These are phyloP conservation scores for Cenopis cana DNA, from an alignment of 2,888 invertebrate species.

Conservation along the genomic window DNA sequence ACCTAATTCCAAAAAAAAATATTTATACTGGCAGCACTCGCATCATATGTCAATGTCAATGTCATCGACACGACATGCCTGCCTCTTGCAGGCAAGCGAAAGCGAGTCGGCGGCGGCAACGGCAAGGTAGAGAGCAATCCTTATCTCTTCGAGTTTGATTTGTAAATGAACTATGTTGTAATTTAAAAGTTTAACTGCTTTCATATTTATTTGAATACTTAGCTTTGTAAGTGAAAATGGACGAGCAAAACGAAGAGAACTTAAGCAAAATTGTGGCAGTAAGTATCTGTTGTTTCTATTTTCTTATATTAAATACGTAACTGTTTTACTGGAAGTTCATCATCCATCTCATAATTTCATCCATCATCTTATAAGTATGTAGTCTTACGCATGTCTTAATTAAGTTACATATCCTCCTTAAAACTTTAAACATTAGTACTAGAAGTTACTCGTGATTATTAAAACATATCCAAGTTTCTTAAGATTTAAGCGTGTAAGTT, in stretches of 20 bases:
- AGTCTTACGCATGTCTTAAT: neutral
- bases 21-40: neutral
- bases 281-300: constrained; percentile 10
- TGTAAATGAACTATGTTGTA: neutral
- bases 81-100: too few species aligned
- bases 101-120: neutral
- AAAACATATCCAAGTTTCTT: neutral
- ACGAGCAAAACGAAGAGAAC: constrained; percentile 9
- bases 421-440: too few species aligned
- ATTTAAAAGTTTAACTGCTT: neutral
- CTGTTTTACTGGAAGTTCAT: neutral
- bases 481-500: neutral
- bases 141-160: too few species aligned
- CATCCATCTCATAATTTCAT: neutral
- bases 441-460: neutral
- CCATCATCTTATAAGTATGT: too few species aligned
- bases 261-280: constrained; percentile 18
- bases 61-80: neutral
- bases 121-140: neutral
- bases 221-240: constrained; percentile 21
- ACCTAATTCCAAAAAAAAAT: neutral
- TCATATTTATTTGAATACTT: neutral
- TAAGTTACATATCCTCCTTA: neutral
- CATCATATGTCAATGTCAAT: neutral
- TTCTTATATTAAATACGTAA: neutral